These are phyloP conservation scores for Zaprionus davidi DNA, from an alignment of 1,140 invertebrate species.

Conservation along the genomic window DNA sequence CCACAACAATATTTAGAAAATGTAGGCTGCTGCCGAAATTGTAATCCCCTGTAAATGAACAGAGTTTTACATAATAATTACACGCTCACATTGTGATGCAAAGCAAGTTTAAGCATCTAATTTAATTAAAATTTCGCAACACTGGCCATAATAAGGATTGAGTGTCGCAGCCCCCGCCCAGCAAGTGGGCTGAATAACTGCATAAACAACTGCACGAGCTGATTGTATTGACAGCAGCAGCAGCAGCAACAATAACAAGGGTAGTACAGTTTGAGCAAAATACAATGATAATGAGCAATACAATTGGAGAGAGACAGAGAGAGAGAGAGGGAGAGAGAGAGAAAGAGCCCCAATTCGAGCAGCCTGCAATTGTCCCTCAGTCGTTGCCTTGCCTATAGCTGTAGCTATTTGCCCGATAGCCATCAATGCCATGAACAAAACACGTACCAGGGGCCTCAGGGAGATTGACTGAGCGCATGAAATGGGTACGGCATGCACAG, in stretches of 20 bases:
- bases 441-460: constrained; percentile 46
- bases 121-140: constrained; percentile 32
- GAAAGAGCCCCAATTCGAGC: constrained; percentile 26
- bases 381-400: constrained; percentile 11
- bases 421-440: constrained; percentile 65
- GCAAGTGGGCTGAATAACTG: constrained; percentile 47
- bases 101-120: constrained; percentile 21
- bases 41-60: constrained; percentile 3
- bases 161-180: constrained; percentile 10
- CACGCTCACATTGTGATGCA: neutral
- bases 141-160: constrained; percentile 11
- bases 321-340: neutral
- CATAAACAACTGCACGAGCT: constrained; percentile 67
- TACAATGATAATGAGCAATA: constrained; percentile 58
- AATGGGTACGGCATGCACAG: neutral
- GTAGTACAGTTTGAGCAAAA: constrained; percentile 26
- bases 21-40: neutral
- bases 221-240: constrained; percentile 60
- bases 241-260: constrained; percentile 30
- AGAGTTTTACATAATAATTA: constrained; percentile 18
- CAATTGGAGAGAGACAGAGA: constrained; percentile 18
- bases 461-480: constrained; percentile 27
- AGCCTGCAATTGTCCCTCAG: neutral
- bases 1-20: neutral
- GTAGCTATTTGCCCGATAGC: constrained; percentile 71